phyloP scores from a whole-genome alignment of 53 echinoderm and acorn worm species.

The Echinometra lucunter region DNA sequence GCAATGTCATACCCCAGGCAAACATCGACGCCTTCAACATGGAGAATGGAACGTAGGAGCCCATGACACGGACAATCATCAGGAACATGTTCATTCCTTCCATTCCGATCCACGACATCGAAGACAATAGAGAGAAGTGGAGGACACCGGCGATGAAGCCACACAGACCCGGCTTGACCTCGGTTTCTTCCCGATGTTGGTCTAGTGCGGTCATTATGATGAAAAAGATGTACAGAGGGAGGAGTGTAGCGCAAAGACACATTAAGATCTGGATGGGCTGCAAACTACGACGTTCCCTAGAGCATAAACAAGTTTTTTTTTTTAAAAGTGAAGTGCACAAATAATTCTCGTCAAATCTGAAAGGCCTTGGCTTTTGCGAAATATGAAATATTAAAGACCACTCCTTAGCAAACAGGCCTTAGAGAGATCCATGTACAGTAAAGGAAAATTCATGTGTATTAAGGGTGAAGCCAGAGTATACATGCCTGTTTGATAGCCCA shows the following conservation, averaged over 20 bases:
- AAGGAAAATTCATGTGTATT: too few species aligned
- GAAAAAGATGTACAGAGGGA: conserved; percentile 81
- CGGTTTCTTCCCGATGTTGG: conserved; percentile 15
- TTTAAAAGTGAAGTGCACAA: too few species aligned
- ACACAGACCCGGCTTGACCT: conserved; percentile 68
- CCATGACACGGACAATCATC: conserved; percentile 74
- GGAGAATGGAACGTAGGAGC: conserved; percentile 69
- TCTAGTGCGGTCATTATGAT: conserved; percentile 75
- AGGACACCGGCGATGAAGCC: conserved; percentile 76
- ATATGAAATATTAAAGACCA: too few species aligned
- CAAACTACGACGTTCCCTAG: conserved; percentile 69
- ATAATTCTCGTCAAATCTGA: too few species aligned
- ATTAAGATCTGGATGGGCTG: conserved; percentile 84
- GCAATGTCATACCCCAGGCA: conserved; percentile 71
- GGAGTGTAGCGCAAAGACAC: conserved; percentile 75
- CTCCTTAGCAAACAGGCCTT: too few species aligned
- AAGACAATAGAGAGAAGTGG: conserved; percentile 68
- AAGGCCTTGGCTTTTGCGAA: too few species aligned
- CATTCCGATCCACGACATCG: conserved; percentile 83
- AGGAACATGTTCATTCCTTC: conserved; percentile 82
- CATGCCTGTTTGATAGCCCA: too few species aligned
- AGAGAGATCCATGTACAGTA: too few species aligned
- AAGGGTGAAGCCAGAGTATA: too few species aligned
- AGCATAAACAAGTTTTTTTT: neutral
- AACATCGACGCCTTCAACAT: conserved; percentile 69